Percentiles rank a stretch among this genome's conserved stretches.
phyloP scores from a whole-genome alignment of 2,888 invertebrate species.

The Rhamphomyia laevipes region DNA sequence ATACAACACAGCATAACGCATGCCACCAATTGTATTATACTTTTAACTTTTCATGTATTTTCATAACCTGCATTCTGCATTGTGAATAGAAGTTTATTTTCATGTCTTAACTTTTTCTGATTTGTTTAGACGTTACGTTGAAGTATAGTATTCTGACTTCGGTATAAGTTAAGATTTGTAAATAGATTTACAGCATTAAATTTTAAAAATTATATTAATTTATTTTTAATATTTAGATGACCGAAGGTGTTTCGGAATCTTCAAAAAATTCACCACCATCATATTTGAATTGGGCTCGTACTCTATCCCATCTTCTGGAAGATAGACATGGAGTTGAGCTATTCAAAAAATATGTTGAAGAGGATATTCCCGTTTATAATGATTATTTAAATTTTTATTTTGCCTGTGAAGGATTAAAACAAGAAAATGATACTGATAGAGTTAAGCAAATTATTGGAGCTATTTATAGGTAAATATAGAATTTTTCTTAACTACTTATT shows the following conservation, averaged over 20 bases:
- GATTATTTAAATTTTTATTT: constrained; percentile 87
- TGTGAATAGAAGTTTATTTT: no score
- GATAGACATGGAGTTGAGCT: constrained; percentile 83
- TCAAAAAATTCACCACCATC: constrained; percentile 47
- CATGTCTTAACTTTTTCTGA: not conserved
- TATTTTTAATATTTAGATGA: constrained; percentile 27
- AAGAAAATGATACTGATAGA: constrained; percentile 60
- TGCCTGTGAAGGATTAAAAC: constrained; percentile 79
- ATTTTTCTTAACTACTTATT: no score
- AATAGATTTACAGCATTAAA: no score
- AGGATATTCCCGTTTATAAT: constrained; percentile 65
- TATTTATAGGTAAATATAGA: constrained; percentile 69
- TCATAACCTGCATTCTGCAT: no score
- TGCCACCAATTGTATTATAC: no score
- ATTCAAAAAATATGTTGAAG: constrained; percentile 71
- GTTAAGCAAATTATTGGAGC: constrained; percentile 67
- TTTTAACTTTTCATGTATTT: no score
- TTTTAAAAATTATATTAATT: no score
- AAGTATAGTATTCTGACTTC: no score
- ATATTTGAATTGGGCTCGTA: constrained; percentile 82
- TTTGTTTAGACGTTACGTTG: no score
- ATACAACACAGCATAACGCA: no score
- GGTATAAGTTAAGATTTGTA: no score
- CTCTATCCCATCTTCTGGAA: constrained; percentile 70
- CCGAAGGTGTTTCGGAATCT: constrained; percentile 36